Base-by-base conservation (phyloP, 1,140 invertebrate genomes). In the Mizuhopecten yessoensis region DNA sequence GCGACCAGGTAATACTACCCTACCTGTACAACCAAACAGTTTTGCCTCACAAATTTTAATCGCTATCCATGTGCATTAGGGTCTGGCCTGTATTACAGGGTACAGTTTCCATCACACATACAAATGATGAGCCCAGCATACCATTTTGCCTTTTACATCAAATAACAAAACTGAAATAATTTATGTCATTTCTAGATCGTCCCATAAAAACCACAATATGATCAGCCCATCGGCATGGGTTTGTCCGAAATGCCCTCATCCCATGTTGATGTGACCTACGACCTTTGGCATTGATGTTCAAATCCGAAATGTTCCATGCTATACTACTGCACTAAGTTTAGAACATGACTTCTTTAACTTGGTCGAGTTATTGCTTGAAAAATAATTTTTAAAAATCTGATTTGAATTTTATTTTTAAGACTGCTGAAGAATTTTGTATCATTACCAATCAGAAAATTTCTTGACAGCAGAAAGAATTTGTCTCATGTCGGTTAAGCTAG, bases 131-230 rank as follows among this genome's bases (percentile, higher is more conserved):
- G n/a, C 57, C n/a, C n/a, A 29, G 23, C n/a, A 75, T 75, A 75
- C 57, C 57, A 75, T 75, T 75, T 75, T 75, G 57, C 57, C 36
- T 75, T 75, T 75, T 75, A 75, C 57, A 75, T 75, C 57, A 75
- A 75, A 75, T 75, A 75, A 75, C 57, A 75, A n/a, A 75, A 75
- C 57, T 75, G 57, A 75, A 75, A 75, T 75, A 75, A 75, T 75
- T 75, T 29, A 75, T 75, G 57, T 75, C 57, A 75, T 75, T 75
- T 75, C 57, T 75, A 75, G 23, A 75, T 75, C 57, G 57, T 75
- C 57, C 57, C 57, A 75, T 75, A 75, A 75, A 39, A 75, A 75
- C 57, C 57, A 75, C 57, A 75, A 75, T 75, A 75, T 75, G 57
- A 75, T 75, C 57, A 75, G 57, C 57, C 57, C 23, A 29, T 75